These are phyloP conservation scores for Lethocerus indicus DNA, from an alignment of 1,140 invertebrate species.

Conservation along the genomic window DNA sequence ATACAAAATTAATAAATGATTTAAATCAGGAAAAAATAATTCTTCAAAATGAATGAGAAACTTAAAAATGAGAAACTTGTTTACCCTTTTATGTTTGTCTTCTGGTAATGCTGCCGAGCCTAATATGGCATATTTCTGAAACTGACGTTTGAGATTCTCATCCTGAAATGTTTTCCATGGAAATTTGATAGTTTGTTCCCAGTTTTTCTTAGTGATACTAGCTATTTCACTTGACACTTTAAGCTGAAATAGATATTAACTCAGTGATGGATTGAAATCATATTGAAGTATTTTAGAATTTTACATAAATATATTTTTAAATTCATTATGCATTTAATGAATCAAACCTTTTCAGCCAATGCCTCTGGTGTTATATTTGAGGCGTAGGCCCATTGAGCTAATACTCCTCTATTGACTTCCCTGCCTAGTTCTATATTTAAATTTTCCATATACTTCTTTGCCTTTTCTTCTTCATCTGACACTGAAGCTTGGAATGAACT, in stretches of 20 bases:
- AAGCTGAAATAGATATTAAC: conserved; percentile 14
- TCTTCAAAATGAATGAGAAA: not conserved
- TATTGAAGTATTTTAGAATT: not conserved
- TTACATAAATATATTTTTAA: not conserved
- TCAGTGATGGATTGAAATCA: conserved; percentile 16
- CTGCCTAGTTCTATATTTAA: conserved; percentile 34
- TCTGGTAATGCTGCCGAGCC: conserved; percentile 51
- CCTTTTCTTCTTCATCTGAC: conserved; percentile 39
- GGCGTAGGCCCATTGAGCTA: conserved; percentile 47
- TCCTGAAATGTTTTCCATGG: conserved; percentile 43
- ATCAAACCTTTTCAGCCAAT: conserved; percentile 32
- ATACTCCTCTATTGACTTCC: conserved; percentile 33
- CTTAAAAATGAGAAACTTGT: not conserved
- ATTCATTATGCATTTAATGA: conserved; percentile 22
- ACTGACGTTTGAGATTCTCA: conserved; percentile 41
- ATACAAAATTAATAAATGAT: too few relatives aligned
- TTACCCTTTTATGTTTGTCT: conserved; percentile 29
- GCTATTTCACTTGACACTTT: conserved; percentile 20
- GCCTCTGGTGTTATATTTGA: conserved; percentile 58
- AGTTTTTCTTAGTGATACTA: conserved; percentile 26
- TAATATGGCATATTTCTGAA: conserved; percentile 42
- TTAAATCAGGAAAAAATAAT: not conserved
- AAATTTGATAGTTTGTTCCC: conserved; percentile 39
- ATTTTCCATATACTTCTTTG: conserved; percentile 35
- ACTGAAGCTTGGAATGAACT: too few relatives aligned